Evolutionary conservation across 1,140 invertebrate genomes (phyloP).

Genomic region (Micrasema longulum): DNA sequence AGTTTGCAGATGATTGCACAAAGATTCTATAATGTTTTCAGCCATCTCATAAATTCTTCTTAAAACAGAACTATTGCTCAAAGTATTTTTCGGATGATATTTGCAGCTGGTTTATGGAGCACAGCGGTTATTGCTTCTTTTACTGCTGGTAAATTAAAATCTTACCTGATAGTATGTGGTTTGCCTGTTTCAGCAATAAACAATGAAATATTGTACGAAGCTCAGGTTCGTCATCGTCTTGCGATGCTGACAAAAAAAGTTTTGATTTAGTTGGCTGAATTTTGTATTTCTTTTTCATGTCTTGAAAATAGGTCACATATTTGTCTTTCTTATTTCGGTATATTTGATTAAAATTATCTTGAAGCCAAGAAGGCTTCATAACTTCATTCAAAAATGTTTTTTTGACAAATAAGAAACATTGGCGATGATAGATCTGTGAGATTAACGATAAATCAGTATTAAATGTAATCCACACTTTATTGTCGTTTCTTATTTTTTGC

Average conservation of each 20-base stretch:
- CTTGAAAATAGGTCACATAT: too few species aligned
- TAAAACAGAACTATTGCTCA: slow-evolving; percentile 54
- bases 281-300: slow-evolving; percentile 21
- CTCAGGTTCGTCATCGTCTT: slow-evolving; percentile 22
- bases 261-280: slow-evolving; percentile 21
- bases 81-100: slow-evolving; percentile 59
- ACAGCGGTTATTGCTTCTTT: slow-evolving; percentile 42
- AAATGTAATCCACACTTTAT: too few species aligned
- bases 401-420: too few species aligned
- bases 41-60: slow-evolving; percentile 60
- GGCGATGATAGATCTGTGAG: too few species aligned
- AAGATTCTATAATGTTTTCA: slow-evolving; percentile 37
- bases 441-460: too few species aligned
- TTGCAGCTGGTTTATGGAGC: slow-evolving; percentile 57
- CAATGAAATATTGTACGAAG: slow-evolving; percentile 22
- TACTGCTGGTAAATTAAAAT: slow-evolving; percentile 58
- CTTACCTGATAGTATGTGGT: neutral
- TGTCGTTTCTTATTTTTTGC: too few species aligned
- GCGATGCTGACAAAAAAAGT: slow-evolving; percentile 1
- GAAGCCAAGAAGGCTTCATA: too few species aligned
- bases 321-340: too few species aligned
- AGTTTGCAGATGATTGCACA: slow-evolving; percentile 4
- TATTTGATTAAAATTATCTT: too few species aligned
- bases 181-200: too few species aligned
- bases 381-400: too few species aligned